Evolutionary conservation across 1,140 invertebrate genomes (phyloP).

Genomic region (Branchinecta lindahli): DNA sequence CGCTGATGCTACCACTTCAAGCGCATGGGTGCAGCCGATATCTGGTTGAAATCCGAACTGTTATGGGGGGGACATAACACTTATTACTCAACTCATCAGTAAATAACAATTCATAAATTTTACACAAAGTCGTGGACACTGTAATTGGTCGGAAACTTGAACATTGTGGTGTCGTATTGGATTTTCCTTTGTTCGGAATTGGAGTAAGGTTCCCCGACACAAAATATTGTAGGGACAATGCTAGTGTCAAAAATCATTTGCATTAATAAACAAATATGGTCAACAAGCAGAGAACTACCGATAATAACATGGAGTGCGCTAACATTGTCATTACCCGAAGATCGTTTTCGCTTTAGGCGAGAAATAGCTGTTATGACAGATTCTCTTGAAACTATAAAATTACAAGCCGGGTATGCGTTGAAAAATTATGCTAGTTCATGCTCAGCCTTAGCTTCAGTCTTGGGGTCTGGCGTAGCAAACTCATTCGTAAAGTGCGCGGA

Average conservation of each 20-base stretch:
- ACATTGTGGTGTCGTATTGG: not conserved
- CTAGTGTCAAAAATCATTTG: constrained; percentile 1
- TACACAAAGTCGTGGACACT: constrained; percentile 2
- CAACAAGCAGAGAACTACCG: not conserved
- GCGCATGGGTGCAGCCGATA: too few species aligned
- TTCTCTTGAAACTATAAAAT: not conserved
- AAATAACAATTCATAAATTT: constrained; percentile 9
- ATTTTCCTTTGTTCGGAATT: not conserved
- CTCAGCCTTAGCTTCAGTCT: not conserved
- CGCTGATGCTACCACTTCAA: too few species aligned
- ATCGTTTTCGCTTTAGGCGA: constrained; percentile 2
- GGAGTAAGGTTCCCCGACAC: not conserved
- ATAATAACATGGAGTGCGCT: not conserved
- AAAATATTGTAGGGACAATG: constrained; percentile 1
- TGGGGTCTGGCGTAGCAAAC: too few species aligned
- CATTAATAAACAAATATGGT: constrained; percentile 7
- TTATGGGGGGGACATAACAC: not conserved
- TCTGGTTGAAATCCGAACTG: too few species aligned
- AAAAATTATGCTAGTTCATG: constrained; percentile 6
- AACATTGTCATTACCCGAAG: not conserved
- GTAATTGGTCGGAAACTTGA: not conserved
- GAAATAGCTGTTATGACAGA: not conserved
- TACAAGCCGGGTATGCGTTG: not conserved
- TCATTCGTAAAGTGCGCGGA: too few species aligned
- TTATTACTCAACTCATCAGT: not conserved